Base-by-base conservation (phyloP, 2,797 vertebrate genomes). In the Fistularia commersonii region DNA sequence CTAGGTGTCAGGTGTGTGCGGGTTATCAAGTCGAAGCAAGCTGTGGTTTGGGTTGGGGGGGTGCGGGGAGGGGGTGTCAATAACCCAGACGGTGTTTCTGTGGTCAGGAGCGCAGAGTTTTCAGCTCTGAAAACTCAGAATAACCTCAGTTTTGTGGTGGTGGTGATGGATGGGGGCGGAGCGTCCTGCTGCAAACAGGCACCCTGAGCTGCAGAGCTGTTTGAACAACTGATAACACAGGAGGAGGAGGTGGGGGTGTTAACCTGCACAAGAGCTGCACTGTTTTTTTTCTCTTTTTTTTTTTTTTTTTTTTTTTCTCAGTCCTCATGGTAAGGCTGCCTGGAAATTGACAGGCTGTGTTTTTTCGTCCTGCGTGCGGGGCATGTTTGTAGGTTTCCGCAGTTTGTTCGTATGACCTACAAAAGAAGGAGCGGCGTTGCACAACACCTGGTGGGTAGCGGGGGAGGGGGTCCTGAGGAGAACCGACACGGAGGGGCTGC, bases 221-320 rank as follows among this genome's bases (percentile, higher is more conserved):
- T 87, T 87, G 82, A 77, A 80, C 76, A 87, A 67, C 80, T 83
- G 84, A 87, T 87, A 81, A 85, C 63, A 72, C 51, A 79, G n/a
- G n/a, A n/a, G n/a, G n/a, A n/a, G n/a, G n/a, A n/a, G n/a, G n/a
- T n/a, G n/a, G n/a, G 61, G 60, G 66, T 81, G 76, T 61, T 57
- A 62, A 74, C 74, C 79, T 82, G 67, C 15, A n/a, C 66, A 61
- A 69, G 66, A 50, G 54, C n/a, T 65, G 58, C 76, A 54, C 59
- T 41, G n/a, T n/a, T n/a, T n/a, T n/a, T n/a, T n/a, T n/a, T n/a
- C n/a, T n/a, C n/a, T n/a, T n/a, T n/a, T n/a, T n/a, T n/a, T n/a
- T n/a, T n/a, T n/a, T n/a, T n/a, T n/a, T n/a, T n/a, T n/a, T n/a
- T n/a, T 36, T 58, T 76, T 69, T 72, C 57, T 50, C 37, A 11